Evolutionary conservation across 1,140 invertebrate species (phyloP).

Genomic region (Drosophila mauritiana): DNA sequence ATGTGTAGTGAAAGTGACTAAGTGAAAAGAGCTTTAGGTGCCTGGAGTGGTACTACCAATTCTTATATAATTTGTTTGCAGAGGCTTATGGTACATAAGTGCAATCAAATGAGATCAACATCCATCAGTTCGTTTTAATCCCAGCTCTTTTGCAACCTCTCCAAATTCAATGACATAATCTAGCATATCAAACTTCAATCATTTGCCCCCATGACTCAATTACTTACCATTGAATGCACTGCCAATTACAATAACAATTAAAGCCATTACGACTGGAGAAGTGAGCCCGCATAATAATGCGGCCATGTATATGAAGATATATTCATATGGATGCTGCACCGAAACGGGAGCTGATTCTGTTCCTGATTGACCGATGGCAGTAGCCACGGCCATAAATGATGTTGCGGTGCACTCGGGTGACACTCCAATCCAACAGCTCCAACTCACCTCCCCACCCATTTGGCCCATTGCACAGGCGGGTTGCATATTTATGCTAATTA

Average conservation of each 20-base stretch:
- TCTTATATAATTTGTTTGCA: not conserved
- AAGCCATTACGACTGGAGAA: conserved; percentile 30
- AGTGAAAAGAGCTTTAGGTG: too few species aligned
- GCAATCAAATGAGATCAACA: conserved; percentile 5
- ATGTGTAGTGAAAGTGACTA: too few species aligned
- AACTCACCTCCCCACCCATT: conserved; percentile 25
- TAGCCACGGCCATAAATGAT: conserved; percentile 32
- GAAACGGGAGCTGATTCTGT: conserved; percentile 38
- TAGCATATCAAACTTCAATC: conserved; percentile 41
- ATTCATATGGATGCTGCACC: conserved; percentile 5
- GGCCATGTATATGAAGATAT: not conserved
- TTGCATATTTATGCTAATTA: conserved; percentile 78
- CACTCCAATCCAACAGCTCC: not conserved
- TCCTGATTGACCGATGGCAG: conserved; percentile 40
- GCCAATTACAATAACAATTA: conserved; percentile 69
- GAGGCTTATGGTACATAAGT: not conserved
- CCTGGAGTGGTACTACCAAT: too few species aligned
- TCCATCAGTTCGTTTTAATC: not conserved
- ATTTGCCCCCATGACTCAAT: conserved; percentile 47
- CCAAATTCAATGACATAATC: conserved; percentile 41
- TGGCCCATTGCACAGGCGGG: conserved; percentile 40
- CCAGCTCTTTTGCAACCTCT: conserved; percentile 7
- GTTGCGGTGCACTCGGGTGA: conserved; percentile 27
- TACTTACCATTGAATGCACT: conserved; percentile 65
- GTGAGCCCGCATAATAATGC: conserved; percentile 47